phyloP scores from a whole-genome alignment of 2,888 invertebrate genomes.

The Tenthredo notha region DNA sequence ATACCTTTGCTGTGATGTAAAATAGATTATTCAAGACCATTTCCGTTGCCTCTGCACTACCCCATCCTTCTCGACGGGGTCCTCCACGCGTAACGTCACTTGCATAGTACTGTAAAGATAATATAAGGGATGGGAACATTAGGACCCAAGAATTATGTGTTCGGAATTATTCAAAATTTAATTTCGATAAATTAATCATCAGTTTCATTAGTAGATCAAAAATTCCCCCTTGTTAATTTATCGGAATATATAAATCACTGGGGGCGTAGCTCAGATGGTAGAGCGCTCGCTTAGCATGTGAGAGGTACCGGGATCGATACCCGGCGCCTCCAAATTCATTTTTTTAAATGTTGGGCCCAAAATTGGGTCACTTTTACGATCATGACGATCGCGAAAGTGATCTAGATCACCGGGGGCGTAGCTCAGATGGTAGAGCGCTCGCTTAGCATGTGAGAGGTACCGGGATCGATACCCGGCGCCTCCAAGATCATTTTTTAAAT shows the following conservation, averaged over 20 bases:
- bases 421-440: constrained; percentile 68
- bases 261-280: constrained; percentile 77
- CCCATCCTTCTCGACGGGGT: constrained; percentile 94
- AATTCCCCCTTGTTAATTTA: neutral
- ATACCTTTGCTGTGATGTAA: constrained; percentile 97
- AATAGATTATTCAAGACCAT: constrained; percentile 99
- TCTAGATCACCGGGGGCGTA: constrained; percentile 57
- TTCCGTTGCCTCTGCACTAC: constrained; percentile 99
- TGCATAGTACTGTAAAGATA: constrained; percentile 78
- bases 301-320: constrained; percentile 73
- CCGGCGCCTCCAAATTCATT: constrained; percentile 64
- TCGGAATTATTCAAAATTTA: neutral
- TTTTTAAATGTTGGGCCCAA: constrained; percentile 34
- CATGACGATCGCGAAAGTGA: too few species aligned
- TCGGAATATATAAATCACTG: constrained; percentile 54
- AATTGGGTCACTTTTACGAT: constrained; percentile 43
- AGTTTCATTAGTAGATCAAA: neutral
- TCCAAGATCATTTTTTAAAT: constrained; percentile 59
- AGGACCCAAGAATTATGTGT: neutral
- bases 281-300: constrained; percentile 77
- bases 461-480: constrained; percentile 65
- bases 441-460: constrained; percentile 68
- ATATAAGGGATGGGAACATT: constrained; percentile 52
- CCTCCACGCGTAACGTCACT: constrained; percentile 82
- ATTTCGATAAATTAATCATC: neutral